phyloP scores from a whole-genome alignment of 2,113 vertebrate genomes.

The Corvus cornix region DNA sequence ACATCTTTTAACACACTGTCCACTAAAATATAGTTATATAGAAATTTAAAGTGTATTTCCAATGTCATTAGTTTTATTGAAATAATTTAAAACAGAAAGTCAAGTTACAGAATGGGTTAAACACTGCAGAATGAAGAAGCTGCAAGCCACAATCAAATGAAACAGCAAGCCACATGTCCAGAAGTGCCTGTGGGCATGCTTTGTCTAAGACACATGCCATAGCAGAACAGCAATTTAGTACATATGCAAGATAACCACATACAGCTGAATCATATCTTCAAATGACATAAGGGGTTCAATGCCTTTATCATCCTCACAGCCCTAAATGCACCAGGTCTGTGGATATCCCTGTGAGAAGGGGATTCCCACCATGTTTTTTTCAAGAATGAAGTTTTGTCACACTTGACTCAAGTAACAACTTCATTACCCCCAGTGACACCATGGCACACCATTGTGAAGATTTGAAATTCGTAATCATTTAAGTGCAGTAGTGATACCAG shows the following conservation, averaged over 20 bases:
- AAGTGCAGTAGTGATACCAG: not conserved
- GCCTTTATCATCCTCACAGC: not conserved
- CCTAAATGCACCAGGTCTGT: not conserved
- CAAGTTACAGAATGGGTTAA: not conserved
- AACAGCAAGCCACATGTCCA: conserved; percentile 9
- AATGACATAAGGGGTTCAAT: not conserved
- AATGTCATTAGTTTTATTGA: not conserved
- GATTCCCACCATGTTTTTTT: not conserved
- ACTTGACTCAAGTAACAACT: not conserved
- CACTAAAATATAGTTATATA: not conserved
- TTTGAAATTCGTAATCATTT: not conserved
- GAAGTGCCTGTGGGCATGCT: conserved; percentile 18
- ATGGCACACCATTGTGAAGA: fast-evolving
- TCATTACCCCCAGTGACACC: not conserved
- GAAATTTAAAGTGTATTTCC: not conserved
- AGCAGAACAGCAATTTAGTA: not conserved
- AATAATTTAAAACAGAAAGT: not conserved
- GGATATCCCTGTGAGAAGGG: not conserved
- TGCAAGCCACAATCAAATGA: conserved; percentile 5
- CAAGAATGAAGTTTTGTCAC: not conserved
- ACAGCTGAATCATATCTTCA: not conserved
- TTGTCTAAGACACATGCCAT: not conserved
- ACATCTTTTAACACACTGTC: not conserved
- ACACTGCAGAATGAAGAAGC: not conserved
- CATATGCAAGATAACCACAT: conserved; percentile 34